phyloP scores from a whole-genome alignment of 2,113 vertebrate species.

The Octodon degus region DNA sequence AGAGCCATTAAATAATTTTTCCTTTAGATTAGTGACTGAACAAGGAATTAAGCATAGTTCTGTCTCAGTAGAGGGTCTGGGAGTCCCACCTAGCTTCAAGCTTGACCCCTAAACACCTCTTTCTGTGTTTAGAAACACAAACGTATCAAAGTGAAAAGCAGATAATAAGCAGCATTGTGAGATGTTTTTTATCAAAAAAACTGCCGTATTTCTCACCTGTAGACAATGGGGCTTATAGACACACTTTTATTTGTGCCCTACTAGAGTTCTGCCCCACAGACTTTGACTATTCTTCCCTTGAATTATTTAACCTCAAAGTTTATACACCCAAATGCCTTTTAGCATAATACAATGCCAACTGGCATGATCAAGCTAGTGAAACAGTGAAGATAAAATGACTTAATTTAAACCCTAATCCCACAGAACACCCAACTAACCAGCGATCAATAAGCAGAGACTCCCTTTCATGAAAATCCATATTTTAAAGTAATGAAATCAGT shows the following conservation, averaged over 20 bases:
- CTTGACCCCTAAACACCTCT: neutral
- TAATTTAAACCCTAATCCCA: conserved; percentile 18
- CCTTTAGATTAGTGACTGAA: neutral
- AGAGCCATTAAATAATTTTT: neutral
- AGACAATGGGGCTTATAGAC: conserved; percentile 16
- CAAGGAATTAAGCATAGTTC: neutral
- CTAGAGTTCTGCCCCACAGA: conserved; percentile 1
- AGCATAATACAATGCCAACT: conserved; percentile 52
- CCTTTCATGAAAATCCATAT: conserved; percentile 39
- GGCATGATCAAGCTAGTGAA: conserved; percentile 56
- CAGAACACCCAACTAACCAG: conserved; percentile 32
- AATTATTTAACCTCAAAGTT: neutral
- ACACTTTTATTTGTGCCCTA: neutral
- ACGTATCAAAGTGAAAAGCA: conserved; percentile 35
- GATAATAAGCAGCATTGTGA: conserved; percentile 53
- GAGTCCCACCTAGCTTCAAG: neutral
- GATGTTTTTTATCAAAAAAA: conserved; percentile 55
- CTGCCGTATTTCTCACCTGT: conserved; percentile 37
- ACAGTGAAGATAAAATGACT: conserved; percentile 45
- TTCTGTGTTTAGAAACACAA: neutral
- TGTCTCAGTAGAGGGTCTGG: neutral
- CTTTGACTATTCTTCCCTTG: conserved; percentile 49
- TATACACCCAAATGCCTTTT: conserved; percentile 52
- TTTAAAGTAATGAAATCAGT: conserved; percentile 59
- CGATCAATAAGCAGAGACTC: conserved; percentile 38